Base-by-base conservation (phyloP, 2,888 invertebrate genomes). In the Saturnia pavonia region DNA sequence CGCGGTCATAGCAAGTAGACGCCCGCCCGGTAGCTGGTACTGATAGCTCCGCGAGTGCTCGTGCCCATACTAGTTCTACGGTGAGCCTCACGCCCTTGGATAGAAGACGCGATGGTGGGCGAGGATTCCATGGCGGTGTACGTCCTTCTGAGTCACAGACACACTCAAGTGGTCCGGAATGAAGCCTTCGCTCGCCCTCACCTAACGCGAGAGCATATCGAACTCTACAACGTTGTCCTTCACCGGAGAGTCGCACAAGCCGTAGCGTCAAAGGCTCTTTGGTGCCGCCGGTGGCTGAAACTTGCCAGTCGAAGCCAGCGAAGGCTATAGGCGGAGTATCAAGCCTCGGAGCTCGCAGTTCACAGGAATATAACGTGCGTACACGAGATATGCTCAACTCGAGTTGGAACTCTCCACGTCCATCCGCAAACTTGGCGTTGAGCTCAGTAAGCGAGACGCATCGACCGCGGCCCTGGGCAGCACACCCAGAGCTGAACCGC, bases 251-350 rank as follows among this genome's bases (percentile, higher is more conserved):
- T 69, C 97, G 94, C 81, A 96, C 95, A 57, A 97, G 90, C 71
- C 96, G 95, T 69, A 96, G 79, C 19, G 91, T 77, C 12, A 93
- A 79, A 1, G 92, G 92, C 70, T 95, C 95, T 78, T 95, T 95
- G 45, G 95, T 95, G 60, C 95, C 95, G 70, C 94, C 93, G 3
- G 95, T 95, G 63, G 96, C 94, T 1, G 96, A 94, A 66, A 97
- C 93, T 80, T 96, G 97, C 97, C 97, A 97, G 83, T 97, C 97
- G 86, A 96, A 97, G 43, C 96, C 96, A 12, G 97, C 97, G 85
- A 97, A 97, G 0, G 96, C 95, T 86, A 97, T 97, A 72, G 92
- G 93, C 25, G 92, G 90, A 42, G 93, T 92, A 73, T 92, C 93
- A 67, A 95, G 90, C 11, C 94, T 94, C 1, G 96, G 95, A 60